Evolutionary conservation across 2,113 vertebrate species (phyloP), one percentile per base, ranked within the genome.

Genomic region (Eclectus roratus): DNA sequence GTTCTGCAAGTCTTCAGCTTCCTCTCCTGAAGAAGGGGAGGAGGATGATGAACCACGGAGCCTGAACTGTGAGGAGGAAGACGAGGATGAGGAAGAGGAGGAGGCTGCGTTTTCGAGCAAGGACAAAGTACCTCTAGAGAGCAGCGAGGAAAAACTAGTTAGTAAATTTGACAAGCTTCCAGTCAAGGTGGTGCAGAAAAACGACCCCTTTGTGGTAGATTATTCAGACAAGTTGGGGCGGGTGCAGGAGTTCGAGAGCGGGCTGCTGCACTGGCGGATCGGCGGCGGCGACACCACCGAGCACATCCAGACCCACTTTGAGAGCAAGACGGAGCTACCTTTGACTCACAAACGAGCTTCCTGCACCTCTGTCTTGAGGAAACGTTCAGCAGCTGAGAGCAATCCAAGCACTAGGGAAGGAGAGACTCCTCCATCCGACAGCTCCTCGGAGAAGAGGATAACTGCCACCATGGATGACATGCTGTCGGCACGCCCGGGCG

Each of bases 91-190:
- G 69, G 95, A 98, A 29, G 98, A 98, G 56, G 99, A 99, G 47
- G 98, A 98, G 76, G 97, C 98, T n/a, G 98, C 97, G 0, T 98
- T 98, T 88, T 95, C 93, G 1, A 96, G 96, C 93, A 98, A 98
- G 90, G 98, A 98, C 91, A 97, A 97, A 85, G 83, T 94, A 44
- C 95, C 97, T 77, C 95, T 97, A 15, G 98, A 98, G 93, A 98
- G 73, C 81, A 97, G 84, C 25, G 98, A 98, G 80, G 99, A 99
- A 64, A 99, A 98, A 95, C 98, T 98, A 55, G 97, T 98, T 50
- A 99, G 99, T 98, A 99, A 99, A 97, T 99, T 99, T 86, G 99
- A 99, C 97, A 99, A 99, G 97, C 99, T 99, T 93, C 99, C 99
- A 16, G 94, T 99, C 49, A 99, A 99, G 97, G 96, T 99, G 53